Evolutionary conservation across 2,113 vertebrate genomes (phyloP).

Genomic region (Tychaedon coryphoeus): DNA sequence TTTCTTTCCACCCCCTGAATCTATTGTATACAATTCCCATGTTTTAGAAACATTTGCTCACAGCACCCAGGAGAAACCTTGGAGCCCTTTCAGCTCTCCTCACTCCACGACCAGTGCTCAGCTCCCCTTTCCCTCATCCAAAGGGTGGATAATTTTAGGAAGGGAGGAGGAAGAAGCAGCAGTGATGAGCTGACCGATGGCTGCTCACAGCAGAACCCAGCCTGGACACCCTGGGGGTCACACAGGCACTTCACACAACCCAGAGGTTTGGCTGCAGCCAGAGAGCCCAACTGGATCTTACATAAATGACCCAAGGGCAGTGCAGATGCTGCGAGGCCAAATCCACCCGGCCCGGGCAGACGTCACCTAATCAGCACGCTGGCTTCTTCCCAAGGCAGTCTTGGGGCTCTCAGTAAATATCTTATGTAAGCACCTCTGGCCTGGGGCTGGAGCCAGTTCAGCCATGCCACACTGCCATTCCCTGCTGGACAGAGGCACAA

Average conservation of each 20-base stretch:
- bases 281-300: conserved; percentile 24
- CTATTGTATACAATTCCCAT: too few relatives aligned
- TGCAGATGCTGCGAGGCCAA: conserved; percentile 34
- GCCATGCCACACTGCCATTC: neutral
- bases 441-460: neutral
- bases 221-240: neutral
- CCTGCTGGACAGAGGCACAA: neutral
- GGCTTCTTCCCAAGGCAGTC: conserved; percentile 23
- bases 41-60: neutral
- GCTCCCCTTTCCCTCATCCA: neutral
- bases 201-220: neutral
- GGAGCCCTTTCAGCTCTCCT: neutral
- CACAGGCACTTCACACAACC: neutral
- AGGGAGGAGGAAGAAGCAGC: neutral
- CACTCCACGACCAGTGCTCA: neutral
- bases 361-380: conserved; percentile 46
- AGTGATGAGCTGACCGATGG: rapidly evolving
- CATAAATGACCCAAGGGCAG: conserved; percentile 9
- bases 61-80: neutral
- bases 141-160: neutral
- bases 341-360: conserved; percentile 27
- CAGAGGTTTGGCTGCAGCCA: neutral
- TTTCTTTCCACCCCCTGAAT: too few relatives aligned
- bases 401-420: conserved; percentile 52
- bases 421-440: conserved; percentile 49